phyloP scores from a whole-genome alignment of 30 jellyfish, hydroid and myxozoan genomes.

The Morbakka virulenta region DNA sequence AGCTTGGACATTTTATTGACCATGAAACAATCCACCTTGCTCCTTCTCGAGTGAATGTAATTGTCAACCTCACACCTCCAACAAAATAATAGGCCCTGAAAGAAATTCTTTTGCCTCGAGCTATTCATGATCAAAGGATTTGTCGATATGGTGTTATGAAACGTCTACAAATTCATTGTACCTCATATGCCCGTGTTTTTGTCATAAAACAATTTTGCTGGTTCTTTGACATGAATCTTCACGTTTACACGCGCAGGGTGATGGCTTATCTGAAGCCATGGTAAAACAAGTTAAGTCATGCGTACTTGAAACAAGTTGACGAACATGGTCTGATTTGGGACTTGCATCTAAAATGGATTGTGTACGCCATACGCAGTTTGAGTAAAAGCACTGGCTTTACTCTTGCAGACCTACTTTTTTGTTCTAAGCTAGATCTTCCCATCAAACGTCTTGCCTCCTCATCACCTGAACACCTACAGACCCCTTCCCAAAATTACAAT shows the following conservation, averaged over 20 bases:
- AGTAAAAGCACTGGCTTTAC: not conserved
- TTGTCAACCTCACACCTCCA: too few relatives aligned
- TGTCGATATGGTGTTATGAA: slow-evolving; percentile 17
- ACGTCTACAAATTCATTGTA: slow-evolving; percentile 30
- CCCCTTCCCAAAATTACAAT: too few relatives aligned
- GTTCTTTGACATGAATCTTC: slow-evolving; percentile 10
- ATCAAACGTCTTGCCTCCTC: too few relatives aligned
- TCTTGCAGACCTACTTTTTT: slow-evolving; percentile 6
- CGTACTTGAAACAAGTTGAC: slow-evolving; percentile 36
- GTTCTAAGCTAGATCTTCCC: slow-evolving; percentile 23
- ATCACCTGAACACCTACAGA: too few relatives aligned
- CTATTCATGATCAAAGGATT: slow-evolving; percentile 26
- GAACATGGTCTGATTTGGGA: slow-evolving; percentile 18
- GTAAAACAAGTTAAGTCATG: slow-evolving; percentile 38
- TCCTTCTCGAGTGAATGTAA: too few relatives aligned
- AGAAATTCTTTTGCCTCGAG: slow-evolving; percentile 26
- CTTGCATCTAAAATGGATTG: slow-evolving; percentile 6
- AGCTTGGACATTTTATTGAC: too few relatives aligned
- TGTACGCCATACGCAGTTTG: not conserved
- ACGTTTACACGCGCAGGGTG: slow-evolving; percentile 31
- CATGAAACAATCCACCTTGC: too few relatives aligned
- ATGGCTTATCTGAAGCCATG: slow-evolving; percentile 26
- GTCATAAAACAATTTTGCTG: slow-evolving; percentile 12
- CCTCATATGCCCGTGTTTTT: slow-evolving; percentile 29
- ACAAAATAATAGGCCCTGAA: too few relatives aligned